Evolutionary conservation across 2,888 invertebrate species (phyloP), one percentile per base, ranked within the genome.

Genomic region (Drosophila mercatorum): DNA sequence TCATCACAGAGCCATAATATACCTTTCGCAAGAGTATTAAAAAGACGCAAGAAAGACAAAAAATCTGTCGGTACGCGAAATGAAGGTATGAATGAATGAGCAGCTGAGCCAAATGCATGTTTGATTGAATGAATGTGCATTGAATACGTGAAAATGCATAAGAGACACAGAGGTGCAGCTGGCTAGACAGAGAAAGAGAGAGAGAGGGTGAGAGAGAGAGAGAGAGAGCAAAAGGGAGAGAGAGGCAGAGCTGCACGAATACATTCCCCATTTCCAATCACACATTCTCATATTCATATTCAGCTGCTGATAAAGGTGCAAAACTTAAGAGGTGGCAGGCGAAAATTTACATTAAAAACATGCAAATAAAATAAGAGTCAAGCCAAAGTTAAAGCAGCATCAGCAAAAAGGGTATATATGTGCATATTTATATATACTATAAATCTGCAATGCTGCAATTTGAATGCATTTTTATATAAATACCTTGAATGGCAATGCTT

Each of bases 121-220:
- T 84, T 84, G 84, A 84, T 84, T 85, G 88, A 85, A 88, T 81
- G 81, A 71, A 78, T 86, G 77, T 71, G 80, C 68, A 68, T 68
- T 68, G 79, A 71, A 80, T 75, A 72, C 68, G 67, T 66, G 79
- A 60, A 81, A 81, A 73, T 68, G 65, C 58, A 66, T 43, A 56
- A 63, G 55, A 46, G 68, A 41, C 44, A 57, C 64, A 51, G 5
- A 60, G 58, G n/a, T 43, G 11, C 17, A 55, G 28, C 10, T 17
- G n/a, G 10, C 38, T 40, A 5, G 26, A 26, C 7, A 12, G 11
- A 17, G 31, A 34, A 6, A 2, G 10, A 17, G 31, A 17, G 17
- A 10, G n/a, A 5, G 28, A 11, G 10, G 5, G 26, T n/a, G 14
- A 8, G 34, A 11, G 28, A n/a, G 17, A 2, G n/a, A 17, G 5